Conservation (phyloP, 2,113 vertebrate species). For the Camelus bactrianus region DNA sequence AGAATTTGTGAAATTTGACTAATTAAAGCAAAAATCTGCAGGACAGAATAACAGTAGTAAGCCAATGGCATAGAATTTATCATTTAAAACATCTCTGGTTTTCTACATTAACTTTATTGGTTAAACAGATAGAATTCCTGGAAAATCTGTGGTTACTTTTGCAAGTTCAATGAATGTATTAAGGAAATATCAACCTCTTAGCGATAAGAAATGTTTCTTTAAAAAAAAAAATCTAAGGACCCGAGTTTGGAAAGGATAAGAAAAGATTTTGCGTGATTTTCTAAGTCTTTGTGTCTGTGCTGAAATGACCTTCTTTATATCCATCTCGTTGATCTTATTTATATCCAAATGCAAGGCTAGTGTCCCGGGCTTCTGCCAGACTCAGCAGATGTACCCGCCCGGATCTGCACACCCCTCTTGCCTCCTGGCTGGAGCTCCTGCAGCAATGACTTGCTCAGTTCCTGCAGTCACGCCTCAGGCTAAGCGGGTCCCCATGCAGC, state of each 20-base stretch:
- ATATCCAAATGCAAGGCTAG: not conserved
- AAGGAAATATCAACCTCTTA: not conserved
- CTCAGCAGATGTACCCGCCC: not conserved
- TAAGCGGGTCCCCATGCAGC: not conserved
- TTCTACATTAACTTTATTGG: not conserved
- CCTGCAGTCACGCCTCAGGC: not conserved
- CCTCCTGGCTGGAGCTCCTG: not conserved
- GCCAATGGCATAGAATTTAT: not conserved
- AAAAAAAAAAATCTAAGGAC: not conserved
- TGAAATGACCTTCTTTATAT: not conserved
- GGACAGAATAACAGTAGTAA: not conserved
- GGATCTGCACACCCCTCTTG: not conserved
- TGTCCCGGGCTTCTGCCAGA: not conserved
- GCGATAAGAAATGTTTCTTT: not conserved
- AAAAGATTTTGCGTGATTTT: not conserved
- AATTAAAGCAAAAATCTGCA: not conserved
- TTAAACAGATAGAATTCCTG: not conserved
- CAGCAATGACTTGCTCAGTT: not conserved
- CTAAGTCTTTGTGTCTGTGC: not conserved
- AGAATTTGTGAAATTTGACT: not conserved
- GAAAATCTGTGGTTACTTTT: constrained; percentile 20
- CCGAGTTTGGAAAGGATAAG: not conserved
- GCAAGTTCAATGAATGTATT: not conserved
- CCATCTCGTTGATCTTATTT: not conserved
- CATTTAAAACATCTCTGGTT: not conserved